phyloP scores from a whole-genome alignment of 1,140 invertebrate species.

The Adelges cooleyi region DNA sequence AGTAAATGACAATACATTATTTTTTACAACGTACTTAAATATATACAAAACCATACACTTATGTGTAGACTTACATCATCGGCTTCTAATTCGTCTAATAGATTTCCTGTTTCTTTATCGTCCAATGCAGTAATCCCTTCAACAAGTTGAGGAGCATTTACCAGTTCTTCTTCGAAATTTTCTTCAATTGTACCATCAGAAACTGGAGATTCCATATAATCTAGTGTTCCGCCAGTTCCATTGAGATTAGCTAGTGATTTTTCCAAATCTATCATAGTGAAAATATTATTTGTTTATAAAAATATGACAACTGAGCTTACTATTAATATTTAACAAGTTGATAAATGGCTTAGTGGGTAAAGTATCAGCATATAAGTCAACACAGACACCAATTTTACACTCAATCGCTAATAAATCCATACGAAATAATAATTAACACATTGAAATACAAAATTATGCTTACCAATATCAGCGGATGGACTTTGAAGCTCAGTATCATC shows the following conservation, averaged over 20 bases:
- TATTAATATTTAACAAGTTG: too few relatives aligned
- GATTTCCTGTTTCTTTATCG: constrained; percentile 3
- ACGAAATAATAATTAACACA: too few relatives aligned
- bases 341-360: too few relatives aligned
- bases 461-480: constrained; percentile 42
- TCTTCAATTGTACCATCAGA: constrained; percentile 83
- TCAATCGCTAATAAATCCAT: too few relatives aligned
- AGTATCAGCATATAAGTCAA: too few relatives aligned
- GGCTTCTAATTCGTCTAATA: constrained; percentile 17
- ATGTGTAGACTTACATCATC: constrained; percentile 13
- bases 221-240: constrained; percentile 35
- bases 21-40: not conserved
- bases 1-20: too few relatives aligned
- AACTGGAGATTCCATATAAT: constrained; percentile 61
- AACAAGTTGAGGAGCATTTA: constrained; percentile 45
- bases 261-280: constrained; percentile 39
- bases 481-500: constrained; percentile 81
- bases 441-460: too few relatives aligned
- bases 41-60: constrained; percentile 11
- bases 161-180: constrained; percentile 85
- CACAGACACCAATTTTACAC: too few relatives aligned
- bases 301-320: too few relatives aligned
- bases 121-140: constrained; percentile 31
- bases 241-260: constrained; percentile 45
- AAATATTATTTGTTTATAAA: too few relatives aligned